These are phyloP conservation scores for Cepaea hortensis DNA, from an alignment of 2,888 invertebrate genomes.

Conservation along the genomic window DNA sequence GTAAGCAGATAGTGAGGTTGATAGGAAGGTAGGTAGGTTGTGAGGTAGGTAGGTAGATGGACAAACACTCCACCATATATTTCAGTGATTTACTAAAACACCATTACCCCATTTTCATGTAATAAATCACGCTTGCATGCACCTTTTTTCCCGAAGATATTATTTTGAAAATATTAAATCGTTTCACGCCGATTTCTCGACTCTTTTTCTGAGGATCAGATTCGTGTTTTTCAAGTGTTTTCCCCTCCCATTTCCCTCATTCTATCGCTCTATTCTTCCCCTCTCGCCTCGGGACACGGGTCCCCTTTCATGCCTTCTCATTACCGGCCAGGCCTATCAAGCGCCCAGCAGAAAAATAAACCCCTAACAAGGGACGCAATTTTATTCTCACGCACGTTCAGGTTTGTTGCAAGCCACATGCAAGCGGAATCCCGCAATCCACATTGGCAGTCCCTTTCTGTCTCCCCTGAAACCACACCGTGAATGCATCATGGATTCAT, in stretches of 20 bases:
- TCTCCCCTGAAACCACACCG: background rate
- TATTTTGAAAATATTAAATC: no score
- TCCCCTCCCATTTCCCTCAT: background rate
- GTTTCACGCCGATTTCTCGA: no score
- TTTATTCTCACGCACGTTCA: constrained; percentile 4
- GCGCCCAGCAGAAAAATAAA: constrained; percentile 8
- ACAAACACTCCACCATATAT: no score
- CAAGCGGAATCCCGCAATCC: background rate
- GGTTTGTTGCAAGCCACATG: background rate
- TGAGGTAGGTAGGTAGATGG: no score
- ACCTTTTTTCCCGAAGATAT: no score
- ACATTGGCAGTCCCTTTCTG: background rate
- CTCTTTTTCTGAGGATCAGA: background rate
- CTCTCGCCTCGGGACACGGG: background rate
- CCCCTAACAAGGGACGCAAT: constrained; percentile 15
- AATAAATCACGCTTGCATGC: no score
- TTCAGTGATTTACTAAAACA: no score
- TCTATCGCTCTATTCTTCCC: background rate
- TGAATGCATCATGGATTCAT: background rate
- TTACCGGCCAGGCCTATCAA: constrained; percentile 6
- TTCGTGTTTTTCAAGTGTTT: background rate
- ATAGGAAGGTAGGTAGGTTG: no score
- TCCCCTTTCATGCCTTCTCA: constrained; percentile 9
- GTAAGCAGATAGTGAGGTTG: no score
- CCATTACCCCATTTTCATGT: no score